Base-by-base conservation (phyloP, 2,113 vertebrate species). In the Progne subis region DNA sequence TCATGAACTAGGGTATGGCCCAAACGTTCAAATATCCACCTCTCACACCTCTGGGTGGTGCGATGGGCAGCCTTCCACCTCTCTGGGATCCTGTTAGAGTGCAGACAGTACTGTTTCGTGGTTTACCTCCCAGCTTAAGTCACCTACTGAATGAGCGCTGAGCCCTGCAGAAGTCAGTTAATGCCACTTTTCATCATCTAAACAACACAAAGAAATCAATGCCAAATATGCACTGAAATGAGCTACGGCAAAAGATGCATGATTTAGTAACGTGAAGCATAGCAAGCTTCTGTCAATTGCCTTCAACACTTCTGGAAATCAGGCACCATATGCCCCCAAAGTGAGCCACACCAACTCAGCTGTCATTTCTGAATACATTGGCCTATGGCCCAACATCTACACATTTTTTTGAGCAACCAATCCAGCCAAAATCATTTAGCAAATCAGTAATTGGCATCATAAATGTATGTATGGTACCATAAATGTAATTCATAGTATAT, bases 241-340 rank as follows among this genome's bases (percentile, higher is more conserved):
- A 83, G 43, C 43, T 82, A 61, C 43, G 12, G 1, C 50, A 65
- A 61, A 94, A 93, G 82, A 94, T 67, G 67, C 25, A 57, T 46
- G 23, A 84, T 87, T 92, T 63, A 77, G 8, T 49, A 68, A 69
- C 53, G 63, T 13, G 67, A 82, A 69, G 21, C 61, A 56, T 5
- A 68, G 57, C 2, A 25, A 79, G 23, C 47, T 93, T 49, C 79
- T 96, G 88, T 80, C 88, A 94, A 2, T 46, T 74, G 59, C 88
- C 85, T 83, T 82, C 29, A 80, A 70, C 90, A 67, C 71, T 68
- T 96, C 88, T 74, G 82, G 67, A 86, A 93, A 92, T 83, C 68
- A 90, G 79, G 82, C 63, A 92, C 55, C 76, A 81, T 39, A 70
- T 70, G 82, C 47, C 81, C 83, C 74, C 34, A 37, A 28, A 92